Evolutionary conservation across 2,113 vertebrate species (phyloP).

Genomic region (Spea multiplicata): DNA sequence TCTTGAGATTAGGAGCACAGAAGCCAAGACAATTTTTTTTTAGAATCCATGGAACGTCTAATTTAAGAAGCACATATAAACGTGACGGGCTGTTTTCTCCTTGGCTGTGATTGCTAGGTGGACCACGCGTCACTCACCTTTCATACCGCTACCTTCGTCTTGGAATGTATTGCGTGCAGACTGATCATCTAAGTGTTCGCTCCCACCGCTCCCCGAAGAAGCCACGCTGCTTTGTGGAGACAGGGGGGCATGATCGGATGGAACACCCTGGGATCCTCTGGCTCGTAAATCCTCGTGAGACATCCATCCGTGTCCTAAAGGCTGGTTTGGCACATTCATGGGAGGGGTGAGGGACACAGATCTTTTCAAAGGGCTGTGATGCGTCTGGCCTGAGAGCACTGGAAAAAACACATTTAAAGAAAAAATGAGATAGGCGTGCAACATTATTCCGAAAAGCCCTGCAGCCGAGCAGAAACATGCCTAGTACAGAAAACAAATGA

Average conservation of each 20-base stretch:
- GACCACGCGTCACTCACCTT: slow-evolving; percentile 76
- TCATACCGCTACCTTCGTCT: slow-evolving; percentile 98
- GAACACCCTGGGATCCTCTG: slow-evolving; percentile 83
- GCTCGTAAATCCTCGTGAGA: slow-evolving; percentile 97
- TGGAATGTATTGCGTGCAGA: slow-evolving; percentile 91
- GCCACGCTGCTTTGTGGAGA: slow-evolving; percentile 99
- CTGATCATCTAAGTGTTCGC: slow-evolving; percentile 95
- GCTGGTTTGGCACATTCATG: slow-evolving; percentile 91
- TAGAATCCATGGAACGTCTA: too few species aligned
- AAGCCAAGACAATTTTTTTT: too few species aligned
- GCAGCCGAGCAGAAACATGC: slow-evolving; percentile 8
- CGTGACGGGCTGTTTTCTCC: too few species aligned
- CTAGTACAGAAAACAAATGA: background rate
- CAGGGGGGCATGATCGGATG: slow-evolving; percentile 91
- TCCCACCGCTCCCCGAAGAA: slow-evolving; percentile 97
- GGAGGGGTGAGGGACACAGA: slow-evolving; percentile 98
- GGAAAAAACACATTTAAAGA: slow-evolving; percentile 61
- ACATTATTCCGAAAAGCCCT: slow-evolving; percentile 65
- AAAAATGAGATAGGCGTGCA: slow-evolving; percentile 47
- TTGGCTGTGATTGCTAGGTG: too few species aligned
- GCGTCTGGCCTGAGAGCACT: slow-evolving; percentile 89
- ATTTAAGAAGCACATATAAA: too few species aligned
- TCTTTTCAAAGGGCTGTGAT: slow-evolving; percentile 97
- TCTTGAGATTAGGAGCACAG: too few species aligned
- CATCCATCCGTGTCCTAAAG: slow-evolving; percentile 96